phyloP scores from a whole-genome alignment of 2,888 invertebrate genomes.

The Catocala fraxini region DNA sequence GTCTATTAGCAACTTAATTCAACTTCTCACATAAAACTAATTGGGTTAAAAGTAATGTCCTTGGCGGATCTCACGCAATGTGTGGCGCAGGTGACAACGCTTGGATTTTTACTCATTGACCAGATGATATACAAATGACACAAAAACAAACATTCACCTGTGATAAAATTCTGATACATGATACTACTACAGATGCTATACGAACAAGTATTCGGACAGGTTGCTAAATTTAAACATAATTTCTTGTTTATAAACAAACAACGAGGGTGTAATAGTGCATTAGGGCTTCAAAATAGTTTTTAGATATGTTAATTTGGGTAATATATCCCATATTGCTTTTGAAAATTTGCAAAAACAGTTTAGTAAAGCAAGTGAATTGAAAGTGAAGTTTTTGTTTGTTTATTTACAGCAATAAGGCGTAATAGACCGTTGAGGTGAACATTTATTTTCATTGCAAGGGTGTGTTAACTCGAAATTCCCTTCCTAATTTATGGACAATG shows the following conservation, averaged over 20 bases:
- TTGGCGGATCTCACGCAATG: constrained; percentile 54
- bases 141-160: constrained; percentile 74
- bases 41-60: constrained; percentile 49
- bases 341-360: too few relatives aligned
- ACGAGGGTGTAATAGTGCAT: background rate
- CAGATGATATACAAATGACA: constrained; percentile 73
- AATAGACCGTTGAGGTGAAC: background rate
- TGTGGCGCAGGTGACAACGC: constrained; percentile 68
- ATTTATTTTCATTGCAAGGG: constrained; percentile 34
- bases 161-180: constrained; percentile 63
- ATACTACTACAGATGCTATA: constrained; percentile 63
- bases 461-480: constrained; percentile 37
- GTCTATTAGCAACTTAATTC: constrained; percentile 48
- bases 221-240: constrained; percentile 25
- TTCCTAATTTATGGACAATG: constrained; percentile 45
- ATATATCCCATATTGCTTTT: too few relatives aligned
- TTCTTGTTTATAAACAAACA: constrained; percentile 18
- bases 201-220: constrained; percentile 26
- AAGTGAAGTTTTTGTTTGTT: background rate
- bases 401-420: constrained; percentile 3
- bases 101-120: constrained; percentile 59
- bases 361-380: too few relatives aligned
- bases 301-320: too few relatives aligned
- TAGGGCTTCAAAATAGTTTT: background rate
- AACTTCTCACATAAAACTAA: constrained; percentile 53